These are phyloP conservation scores for Prinia subflava DNA, from an alignment of 2,113 vertebrate genomes.

Conservation along the genomic window DNA sequence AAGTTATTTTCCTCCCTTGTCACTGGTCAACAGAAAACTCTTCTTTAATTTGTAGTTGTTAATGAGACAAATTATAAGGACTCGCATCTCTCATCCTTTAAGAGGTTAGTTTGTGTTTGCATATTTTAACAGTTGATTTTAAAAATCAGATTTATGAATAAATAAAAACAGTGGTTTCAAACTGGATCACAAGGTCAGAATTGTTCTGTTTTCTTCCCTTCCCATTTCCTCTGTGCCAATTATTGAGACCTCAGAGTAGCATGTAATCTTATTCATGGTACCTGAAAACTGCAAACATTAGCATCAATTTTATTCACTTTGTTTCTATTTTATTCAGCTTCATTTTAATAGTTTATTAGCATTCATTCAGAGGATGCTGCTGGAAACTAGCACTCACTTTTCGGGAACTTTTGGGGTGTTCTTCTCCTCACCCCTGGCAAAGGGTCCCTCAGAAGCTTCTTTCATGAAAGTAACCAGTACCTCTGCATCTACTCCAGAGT, in stretches of 20 bases:
- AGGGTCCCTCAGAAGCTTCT: slow-evolving; percentile 90
- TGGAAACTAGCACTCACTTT: slow-evolving; percentile 80
- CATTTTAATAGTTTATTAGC: not conserved
- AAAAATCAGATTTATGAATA: not conserved
- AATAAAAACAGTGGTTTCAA: not conserved
- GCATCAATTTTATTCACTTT: not conserved
- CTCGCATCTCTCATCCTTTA: not conserved
- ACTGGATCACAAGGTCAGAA: not conserved
- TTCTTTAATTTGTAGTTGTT: not conserved
- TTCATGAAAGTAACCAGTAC: slow-evolving; percentile 86
- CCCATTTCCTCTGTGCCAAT: not conserved
- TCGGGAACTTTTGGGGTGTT: slow-evolving; percentile 88
- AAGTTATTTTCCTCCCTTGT: not conserved
- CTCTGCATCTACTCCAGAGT: slow-evolving; percentile 81
- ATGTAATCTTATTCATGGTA: not conserved
- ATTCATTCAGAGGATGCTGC: not conserved
- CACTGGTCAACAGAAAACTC: not conserved
- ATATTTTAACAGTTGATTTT: not conserved
- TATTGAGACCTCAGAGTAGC: not conserved
- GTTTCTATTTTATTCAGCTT: not conserved
- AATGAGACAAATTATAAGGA: not conserved
- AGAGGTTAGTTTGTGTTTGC: not conserved
- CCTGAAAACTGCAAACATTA: not conserved
- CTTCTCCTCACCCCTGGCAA: slow-evolving; percentile 96
- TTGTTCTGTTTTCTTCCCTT: not conserved